phyloP scores from a whole-genome alignment of 2,797 vertebrate genomes.

The Limosa lapponica region DNA sequence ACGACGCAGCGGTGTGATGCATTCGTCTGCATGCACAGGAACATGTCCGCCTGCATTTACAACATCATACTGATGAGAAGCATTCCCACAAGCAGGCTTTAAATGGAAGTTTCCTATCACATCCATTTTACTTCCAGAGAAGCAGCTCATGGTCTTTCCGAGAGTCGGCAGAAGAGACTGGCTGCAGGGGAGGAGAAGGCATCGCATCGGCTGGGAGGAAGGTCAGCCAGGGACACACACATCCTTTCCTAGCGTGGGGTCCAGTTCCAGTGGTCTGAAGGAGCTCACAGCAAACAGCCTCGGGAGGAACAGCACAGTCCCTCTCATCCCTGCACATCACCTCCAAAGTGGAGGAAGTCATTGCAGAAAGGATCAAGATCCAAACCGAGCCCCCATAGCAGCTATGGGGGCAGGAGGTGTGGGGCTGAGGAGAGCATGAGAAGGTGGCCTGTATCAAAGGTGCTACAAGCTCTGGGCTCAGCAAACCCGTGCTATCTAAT shows the following conservation, averaged over 20 bases:
- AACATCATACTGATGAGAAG: background rate
- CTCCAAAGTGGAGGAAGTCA: background rate
- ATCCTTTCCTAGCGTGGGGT: background rate
- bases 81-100: background rate
- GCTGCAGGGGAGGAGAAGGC: background rate
- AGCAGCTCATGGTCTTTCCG: background rate
- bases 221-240: background rate
- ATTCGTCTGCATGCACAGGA: background rate
- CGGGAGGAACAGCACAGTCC: rapidly evolving
- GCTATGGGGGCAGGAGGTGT: background rate
- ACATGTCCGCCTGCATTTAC: background rate
- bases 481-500: background rate
- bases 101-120: background rate
- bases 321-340: background rate
- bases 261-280: background rate
- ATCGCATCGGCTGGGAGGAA: background rate
- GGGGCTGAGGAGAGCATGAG: background rate
- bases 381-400: background rate
- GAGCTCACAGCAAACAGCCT: background rate
- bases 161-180: rapidly evolving
- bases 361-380: background rate
- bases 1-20: background rate
- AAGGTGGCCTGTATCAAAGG: background rate
- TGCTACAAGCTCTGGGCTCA: background rate
- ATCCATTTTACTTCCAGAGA: background rate